These are phyloP conservation scores for Peribatodes rhomboidaria DNA, from an alignment of 2,888 invertebrate genomes.

Conservation along the genomic window DNA sequence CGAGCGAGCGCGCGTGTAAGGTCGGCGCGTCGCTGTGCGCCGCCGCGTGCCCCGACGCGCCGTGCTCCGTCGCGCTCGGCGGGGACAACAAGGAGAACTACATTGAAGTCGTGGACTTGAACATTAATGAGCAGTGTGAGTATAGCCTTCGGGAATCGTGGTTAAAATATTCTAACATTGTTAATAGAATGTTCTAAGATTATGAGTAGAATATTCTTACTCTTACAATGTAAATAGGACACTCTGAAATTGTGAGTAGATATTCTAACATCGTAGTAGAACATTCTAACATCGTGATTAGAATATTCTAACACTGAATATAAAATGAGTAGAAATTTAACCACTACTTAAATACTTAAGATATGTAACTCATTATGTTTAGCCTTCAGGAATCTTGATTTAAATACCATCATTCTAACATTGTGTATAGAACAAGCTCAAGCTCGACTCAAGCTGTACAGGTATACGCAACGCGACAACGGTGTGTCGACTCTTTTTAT, in stretches of 20 bases:
- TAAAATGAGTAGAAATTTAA: too few species aligned
- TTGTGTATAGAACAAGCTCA: too few species aligned
- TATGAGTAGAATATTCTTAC: not conserved
- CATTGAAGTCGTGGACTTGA: constrained; percentile 89
- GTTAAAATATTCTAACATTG: too few species aligned
- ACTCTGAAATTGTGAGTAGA: too few species aligned
- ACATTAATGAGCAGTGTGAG: constrained; percentile 86
- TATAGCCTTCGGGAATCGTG: constrained; percentile 16
- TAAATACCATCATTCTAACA: too few species aligned
- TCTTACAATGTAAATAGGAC: not conserved
- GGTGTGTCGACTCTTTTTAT: too few species aligned
- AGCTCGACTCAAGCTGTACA: too few species aligned
- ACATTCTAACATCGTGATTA: not conserved
- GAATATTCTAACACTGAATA: not conserved
- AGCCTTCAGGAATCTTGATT: too few species aligned
- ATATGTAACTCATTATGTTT: too few species aligned
- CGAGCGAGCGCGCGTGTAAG: constrained; percentile 84
- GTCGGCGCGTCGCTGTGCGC: constrained; percentile 92
- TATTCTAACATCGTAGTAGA: too few species aligned
- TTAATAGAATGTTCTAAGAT: not conserved
- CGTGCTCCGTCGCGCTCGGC: constrained; percentile 93
- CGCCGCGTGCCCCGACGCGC: constrained; percentile 92
- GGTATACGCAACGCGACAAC: too few species aligned
- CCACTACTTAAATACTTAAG: too few species aligned
- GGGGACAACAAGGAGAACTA: constrained; percentile 94